phyloP scores from a whole-genome alignment of 2,113 vertebrate genomes.

The Lutjanus erythropterus region DNA sequence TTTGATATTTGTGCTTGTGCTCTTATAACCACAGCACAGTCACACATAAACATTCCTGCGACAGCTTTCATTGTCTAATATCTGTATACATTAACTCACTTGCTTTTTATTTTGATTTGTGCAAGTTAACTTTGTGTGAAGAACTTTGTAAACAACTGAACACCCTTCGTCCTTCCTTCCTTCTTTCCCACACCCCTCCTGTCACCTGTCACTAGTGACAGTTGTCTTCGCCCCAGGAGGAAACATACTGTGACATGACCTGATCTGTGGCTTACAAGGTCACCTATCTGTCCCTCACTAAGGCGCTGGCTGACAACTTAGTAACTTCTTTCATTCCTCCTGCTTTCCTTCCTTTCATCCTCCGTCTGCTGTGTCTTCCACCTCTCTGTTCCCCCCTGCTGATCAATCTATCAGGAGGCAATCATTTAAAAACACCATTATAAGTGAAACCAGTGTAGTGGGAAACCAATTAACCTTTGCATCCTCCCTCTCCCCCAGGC shows the following conservation, averaged over 20 bases:
- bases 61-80: background rate
- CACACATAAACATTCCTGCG: background rate
- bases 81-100: background rate
- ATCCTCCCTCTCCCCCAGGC: constrained; percentile 86
- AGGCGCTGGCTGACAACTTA: constrained; percentile 51
- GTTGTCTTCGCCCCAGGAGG: constrained; percentile 17
- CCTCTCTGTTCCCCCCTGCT: constrained; percentile 46
- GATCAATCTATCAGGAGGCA: constrained; percentile 65
- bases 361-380: background rate
- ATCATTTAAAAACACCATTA: constrained; percentile 70
- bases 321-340: constrained; percentile 25
- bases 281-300: constrained; percentile 34
- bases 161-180: background rate
- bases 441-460: constrained; percentile 70
- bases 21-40: background rate
- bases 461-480: constrained; percentile 81
- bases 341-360: constrained; percentile 11
- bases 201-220: constrained; percentile 54
- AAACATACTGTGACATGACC: constrained; percentile 41
- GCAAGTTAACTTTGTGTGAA: background rate
- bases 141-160: constrained; percentile 1
- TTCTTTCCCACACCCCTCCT: background rate
- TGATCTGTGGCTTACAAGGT: constrained; percentile 50
- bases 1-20: background rate
- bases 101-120: constrained; percentile 1